Evolutionary conservation across 1,140 invertebrate species (phyloP).

Genomic region (Micrasema minimum): DNA sequence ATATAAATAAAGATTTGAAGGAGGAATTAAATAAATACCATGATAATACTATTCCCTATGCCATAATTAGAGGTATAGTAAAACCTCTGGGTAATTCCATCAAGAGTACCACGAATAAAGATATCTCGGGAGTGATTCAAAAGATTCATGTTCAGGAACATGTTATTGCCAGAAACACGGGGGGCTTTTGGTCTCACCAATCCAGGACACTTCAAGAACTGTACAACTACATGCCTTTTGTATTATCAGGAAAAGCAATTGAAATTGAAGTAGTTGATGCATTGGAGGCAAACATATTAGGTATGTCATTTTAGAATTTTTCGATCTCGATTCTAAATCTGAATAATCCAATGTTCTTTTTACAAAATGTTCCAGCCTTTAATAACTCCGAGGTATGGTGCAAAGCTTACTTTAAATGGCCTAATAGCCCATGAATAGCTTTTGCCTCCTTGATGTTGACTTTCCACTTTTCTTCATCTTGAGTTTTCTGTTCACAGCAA

Average conservation of each 20-base stretch:
- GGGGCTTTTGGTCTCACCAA: conserved; percentile 84
- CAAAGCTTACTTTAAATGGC: too few species aligned
- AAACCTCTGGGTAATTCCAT: conserved; percentile 79
- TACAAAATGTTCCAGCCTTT: too few species aligned
- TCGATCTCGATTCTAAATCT: too few species aligned
- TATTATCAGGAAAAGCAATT: conserved; percentile 70
- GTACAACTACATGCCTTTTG: conserved; percentile 80
- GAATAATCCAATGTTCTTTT: too few species aligned
- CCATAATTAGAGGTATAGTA: conserved; percentile 77
- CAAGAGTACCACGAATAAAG: conserved; percentile 74
- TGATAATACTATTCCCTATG: conserved; percentile 74
- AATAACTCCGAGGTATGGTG: too few species aligned
- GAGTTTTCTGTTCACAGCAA: too few species aligned
- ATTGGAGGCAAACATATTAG: conserved; percentile 76
- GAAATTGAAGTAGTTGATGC: conserved; percentile 79
- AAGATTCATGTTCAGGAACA: conserved; percentile 79
- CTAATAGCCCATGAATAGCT: too few species aligned
- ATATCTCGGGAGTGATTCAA: conserved; percentile 79
- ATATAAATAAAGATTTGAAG: conserved; percentile 72
- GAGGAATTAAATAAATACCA: conserved; percentile 69
- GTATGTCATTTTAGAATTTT: too few species aligned
- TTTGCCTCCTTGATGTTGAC: too few species aligned
- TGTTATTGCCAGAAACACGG: conserved; percentile 76
- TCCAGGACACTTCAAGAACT: conserved; percentile 78
- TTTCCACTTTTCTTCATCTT: too few species aligned